Evolutionary conservation across 2,888 invertebrate species (phyloP).

Genomic region (Himalopsyche japonica): DNA sequence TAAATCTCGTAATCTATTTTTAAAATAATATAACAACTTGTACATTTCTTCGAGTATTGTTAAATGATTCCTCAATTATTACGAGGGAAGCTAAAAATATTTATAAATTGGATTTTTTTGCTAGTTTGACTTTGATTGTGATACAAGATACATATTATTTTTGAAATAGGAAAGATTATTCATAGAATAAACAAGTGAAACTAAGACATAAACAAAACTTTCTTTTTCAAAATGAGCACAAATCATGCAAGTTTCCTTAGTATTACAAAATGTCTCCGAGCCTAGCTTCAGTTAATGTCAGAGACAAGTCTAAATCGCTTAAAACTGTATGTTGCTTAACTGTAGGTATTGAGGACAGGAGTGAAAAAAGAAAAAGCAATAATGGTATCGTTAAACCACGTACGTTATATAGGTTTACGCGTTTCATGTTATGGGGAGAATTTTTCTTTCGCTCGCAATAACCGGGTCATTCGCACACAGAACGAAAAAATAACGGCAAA

Average conservation of each 20-base stretch:
- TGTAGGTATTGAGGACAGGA: not conserved
- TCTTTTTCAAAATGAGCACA: not conserved
- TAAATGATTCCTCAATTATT: too few relatives aligned
- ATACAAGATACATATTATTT: too few relatives aligned
- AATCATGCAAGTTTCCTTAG: not conserved
- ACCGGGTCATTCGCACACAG: not conserved
- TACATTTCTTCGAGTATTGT: too few relatives aligned
- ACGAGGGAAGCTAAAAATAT: too few relatives aligned
- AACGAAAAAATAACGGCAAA: not conserved
- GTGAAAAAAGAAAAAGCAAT: not conserved
- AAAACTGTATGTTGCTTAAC: not conserved
- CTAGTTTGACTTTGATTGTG: too few relatives aligned
- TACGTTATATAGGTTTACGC: not conserved
- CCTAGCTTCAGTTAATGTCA: not conserved
- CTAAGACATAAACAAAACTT: too few relatives aligned
- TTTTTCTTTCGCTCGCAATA: not conserved
- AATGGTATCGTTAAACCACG: not conserved
- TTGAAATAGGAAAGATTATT: too few relatives aligned
- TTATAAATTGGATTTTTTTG: too few relatives aligned
- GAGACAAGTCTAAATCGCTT: not conserved
- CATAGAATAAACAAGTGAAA: too few relatives aligned
- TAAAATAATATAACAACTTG: too few relatives aligned
- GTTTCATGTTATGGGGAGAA: not conserved
- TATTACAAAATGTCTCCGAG: not conserved
- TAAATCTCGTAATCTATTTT: too few relatives aligned